A percentile compares a stretch with the other conserved stretches of the same genome.
phyloP scores from a whole-genome alignment of 2,113 vertebrate genomes.

The Brachionichthys hirsutus region DNA sequence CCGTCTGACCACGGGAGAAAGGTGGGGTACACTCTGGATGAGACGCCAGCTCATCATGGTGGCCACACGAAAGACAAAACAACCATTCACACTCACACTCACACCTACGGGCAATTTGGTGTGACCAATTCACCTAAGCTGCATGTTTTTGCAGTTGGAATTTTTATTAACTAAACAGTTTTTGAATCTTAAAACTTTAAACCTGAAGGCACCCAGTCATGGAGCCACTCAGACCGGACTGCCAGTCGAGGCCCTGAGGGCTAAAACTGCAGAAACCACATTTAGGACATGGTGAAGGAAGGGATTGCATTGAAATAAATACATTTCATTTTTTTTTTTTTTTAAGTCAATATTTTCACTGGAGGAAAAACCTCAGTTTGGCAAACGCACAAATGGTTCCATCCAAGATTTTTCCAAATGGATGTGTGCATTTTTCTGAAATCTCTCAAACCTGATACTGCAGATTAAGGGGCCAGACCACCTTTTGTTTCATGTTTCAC shows the following conservation, averaged over 20 bases:
- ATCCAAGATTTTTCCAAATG: constrained; percentile 73
- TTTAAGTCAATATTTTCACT: constrained; percentile 78
- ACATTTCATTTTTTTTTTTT: constrained; percentile 63
- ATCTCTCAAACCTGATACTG: constrained; percentile 73
- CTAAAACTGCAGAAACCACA: constrained; percentile 68
- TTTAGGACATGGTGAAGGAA: constrained; percentile 64
- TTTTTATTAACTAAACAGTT: too few relatives aligned
- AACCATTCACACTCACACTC: too few relatives aligned
- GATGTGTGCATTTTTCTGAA: constrained; percentile 68
- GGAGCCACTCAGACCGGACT: constrained; percentile 39
- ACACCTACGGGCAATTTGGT: too few relatives aligned
- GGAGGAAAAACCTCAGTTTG: constrained; percentile 68
- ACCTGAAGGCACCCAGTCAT: constrained; percentile 32
- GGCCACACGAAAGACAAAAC: too few relatives aligned
- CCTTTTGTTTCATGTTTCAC: constrained; percentile 76
- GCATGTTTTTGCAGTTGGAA: too few relatives aligned
- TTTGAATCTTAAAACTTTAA: too few relatives aligned
- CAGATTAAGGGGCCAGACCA: constrained; percentile 66
- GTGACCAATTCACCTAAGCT: too few relatives aligned
- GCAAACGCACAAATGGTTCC: constrained; percentile 70
- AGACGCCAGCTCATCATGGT: too few relatives aligned
- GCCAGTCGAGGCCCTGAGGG: constrained; percentile 47
- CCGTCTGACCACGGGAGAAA: too few relatives aligned
- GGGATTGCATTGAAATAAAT: constrained; percentile 72
- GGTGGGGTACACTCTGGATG: too few relatives aligned